phyloP scores from a whole-genome alignment of 2,797 vertebrate genomes.

The Peromyscus melanophrys region DNA sequence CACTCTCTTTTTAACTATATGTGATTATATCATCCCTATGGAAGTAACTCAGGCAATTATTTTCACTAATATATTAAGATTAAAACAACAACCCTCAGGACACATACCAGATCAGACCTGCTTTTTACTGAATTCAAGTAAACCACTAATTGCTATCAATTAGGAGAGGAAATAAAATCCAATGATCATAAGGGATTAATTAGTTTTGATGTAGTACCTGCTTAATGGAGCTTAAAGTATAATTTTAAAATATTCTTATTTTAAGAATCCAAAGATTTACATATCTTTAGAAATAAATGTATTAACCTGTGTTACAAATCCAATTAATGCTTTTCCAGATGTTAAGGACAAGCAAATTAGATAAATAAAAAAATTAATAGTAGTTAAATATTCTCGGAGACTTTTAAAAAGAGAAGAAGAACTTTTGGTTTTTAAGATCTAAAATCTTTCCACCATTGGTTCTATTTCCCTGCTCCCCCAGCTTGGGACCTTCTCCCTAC shows the following conservation, averaged over 20 bases:
- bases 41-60: conserved; percentile 10
- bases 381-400: conserved; percentile 14
- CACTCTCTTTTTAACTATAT: neutral
- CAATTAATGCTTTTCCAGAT: conserved; percentile 44
- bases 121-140: conserved; percentile 5
- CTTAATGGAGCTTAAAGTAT: conserved; percentile 18
- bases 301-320: conserved; percentile 36
- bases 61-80: conserved; percentile 38
- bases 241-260: conserved; percentile 50
- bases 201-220: conserved; percentile 34
- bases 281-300: conserved; percentile 46
- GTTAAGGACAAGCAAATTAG: conserved; percentile 36
- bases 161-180: conserved; percentile 26
- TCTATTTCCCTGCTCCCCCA: neutral
- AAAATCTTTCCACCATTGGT: neutral
- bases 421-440: neutral
- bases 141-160: conserved; percentile 23
- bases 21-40: neutral
- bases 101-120: neutral
- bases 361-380: conserved; percentile 42
- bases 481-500: neutral
- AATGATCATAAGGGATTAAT: conserved; percentile 45
- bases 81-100: conserved; percentile 6
- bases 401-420: conserved; percentile 8
- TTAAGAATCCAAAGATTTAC: conserved; percentile 46